Percentiles rank a stretch among this genome's conserved stretches.
These are phyloP conservation scores for Bothrops jararaca DNA, from an alignment of 2,113 vertebrate genomes.

Conservation along the genomic window DNA sequence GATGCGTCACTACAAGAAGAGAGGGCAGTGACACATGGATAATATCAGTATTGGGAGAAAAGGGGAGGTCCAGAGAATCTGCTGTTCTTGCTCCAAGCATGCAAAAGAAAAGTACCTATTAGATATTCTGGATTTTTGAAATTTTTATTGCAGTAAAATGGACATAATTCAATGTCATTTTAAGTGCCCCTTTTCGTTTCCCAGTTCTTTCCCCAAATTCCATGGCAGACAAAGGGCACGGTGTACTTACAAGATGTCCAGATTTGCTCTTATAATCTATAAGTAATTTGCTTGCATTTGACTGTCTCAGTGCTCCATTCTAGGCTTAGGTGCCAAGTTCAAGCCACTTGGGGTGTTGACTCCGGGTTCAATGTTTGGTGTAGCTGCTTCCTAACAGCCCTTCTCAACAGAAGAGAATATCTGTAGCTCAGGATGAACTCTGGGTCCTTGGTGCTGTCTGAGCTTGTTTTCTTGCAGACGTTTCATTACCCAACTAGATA, in stretches of 20 bases:
- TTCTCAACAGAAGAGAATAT: not conserved
- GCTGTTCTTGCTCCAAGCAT: not conserved
- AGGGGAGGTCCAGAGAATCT: not conserved
- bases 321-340: not conserved
- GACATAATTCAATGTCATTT: not conserved
- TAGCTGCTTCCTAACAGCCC: not conserved
- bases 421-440: not conserved
- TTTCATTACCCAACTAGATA: not conserved
- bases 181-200: not conserved
- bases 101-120: not conserved
- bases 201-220: not conserved
- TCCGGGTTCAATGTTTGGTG: not conserved
- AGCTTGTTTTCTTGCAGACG: not conserved
- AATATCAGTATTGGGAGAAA: not conserved
- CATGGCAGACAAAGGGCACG: not conserved
- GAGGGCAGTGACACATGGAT: not conserved
- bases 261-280: not conserved
- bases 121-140: not conserved
- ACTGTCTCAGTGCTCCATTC: not conserved
- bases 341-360: not conserved
- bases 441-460: not conserved
- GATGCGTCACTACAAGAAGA: not conserved
- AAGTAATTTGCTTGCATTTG: not conserved
- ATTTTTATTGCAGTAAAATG: not conserved
- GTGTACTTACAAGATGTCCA: not conserved